Percentiles rank a stretch among this genome's conserved stretches.
phyloP scores from a whole-genome alignment of 2,888 invertebrate genomes.

The Agrochola lychnidis region DNA sequence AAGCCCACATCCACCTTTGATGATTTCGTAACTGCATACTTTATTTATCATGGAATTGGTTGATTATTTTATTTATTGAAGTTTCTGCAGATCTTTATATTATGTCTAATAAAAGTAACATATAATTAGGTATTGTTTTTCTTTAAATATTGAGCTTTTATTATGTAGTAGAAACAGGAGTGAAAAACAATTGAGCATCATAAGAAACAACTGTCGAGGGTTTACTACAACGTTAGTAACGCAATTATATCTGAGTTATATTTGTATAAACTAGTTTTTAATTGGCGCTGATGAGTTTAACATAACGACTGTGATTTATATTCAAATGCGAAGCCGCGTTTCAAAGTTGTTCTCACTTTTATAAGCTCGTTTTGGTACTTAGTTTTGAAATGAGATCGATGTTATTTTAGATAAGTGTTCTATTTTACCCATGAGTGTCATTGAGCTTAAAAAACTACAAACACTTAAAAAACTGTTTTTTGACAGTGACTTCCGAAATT shows the following conservation, averaged over 20 bases:
- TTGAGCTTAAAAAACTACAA: neutral
- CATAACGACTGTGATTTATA: conserved; percentile 48
- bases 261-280: conserved; percentile 46
- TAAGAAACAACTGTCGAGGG: conserved; percentile 29
- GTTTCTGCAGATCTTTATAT: neutral
- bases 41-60: neutral
- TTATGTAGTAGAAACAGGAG: conserved; percentile 4
- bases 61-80: neutral
- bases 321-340: conserved; percentile 27
- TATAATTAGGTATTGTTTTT: neutral
- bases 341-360: conserved; percentile 34
- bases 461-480: no score
- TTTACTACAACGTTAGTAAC: conserved; percentile 24
- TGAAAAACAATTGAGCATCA: conserved; percentile 16
- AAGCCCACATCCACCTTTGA: conserved; percentile 6
- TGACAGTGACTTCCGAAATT: no score
- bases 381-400: conserved; percentile 29
- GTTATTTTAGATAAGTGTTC: neutral
- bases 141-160: neutral
- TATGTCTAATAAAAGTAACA: neutral
- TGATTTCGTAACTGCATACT: conserved; percentile 15
- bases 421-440: neutral
- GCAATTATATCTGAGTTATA: conserved; percentile 39
- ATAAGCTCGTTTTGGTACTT: conserved; percentile 27
- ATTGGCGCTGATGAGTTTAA: conserved; percentile 45